These are phyloP conservation scores for Eupsilia transversa DNA, from an alignment of 2,888 invertebrate genomes.

Conservation along the genomic window DNA sequence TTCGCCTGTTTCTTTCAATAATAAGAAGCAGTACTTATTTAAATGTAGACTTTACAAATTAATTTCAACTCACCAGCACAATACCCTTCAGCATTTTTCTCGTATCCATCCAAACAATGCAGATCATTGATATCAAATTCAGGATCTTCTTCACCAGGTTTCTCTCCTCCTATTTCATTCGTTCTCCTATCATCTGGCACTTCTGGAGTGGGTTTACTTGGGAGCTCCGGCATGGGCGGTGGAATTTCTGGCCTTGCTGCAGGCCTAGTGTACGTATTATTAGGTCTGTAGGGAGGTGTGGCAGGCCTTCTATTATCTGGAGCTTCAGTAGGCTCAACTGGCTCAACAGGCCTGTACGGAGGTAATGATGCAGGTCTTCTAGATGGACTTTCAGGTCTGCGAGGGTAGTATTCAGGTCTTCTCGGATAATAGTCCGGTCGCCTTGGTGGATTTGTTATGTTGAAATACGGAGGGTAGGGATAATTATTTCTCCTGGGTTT, in stretches of 20 bases:
- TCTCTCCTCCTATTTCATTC: constrained; percentile 67
- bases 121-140: constrained; percentile 73
- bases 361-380: constrained; percentile 52
- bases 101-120: constrained; percentile 89
- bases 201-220: constrained; percentile 29
- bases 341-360: constrained; percentile 34
- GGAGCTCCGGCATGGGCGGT: constrained; percentile 28
- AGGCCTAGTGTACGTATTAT: constrained; percentile 36
- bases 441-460: constrained; percentile 47
- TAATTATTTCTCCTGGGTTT: constrained; percentile 53
- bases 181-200: constrained; percentile 60
- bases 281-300: constrained; percentile 50
- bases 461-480: constrained; percentile 56
- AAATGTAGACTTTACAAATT: too few species aligned
- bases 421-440: constrained; percentile 57
- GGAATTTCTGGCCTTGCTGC: constrained; percentile 34
- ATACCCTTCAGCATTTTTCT: constrained; percentile 88
- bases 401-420: constrained; percentile 58
- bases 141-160: constrained; percentile 64
- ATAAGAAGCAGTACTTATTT: background rate
- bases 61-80: constrained; percentile 88
- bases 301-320: constrained; percentile 31
- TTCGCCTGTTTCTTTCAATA: background rate
- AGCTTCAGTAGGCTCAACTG: constrained; percentile 25
- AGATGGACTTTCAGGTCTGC: constrained; percentile 59